phyloP scores from a whole-genome alignment of 2,888 invertebrate species.

The Epinotia brunnichana region DNA sequence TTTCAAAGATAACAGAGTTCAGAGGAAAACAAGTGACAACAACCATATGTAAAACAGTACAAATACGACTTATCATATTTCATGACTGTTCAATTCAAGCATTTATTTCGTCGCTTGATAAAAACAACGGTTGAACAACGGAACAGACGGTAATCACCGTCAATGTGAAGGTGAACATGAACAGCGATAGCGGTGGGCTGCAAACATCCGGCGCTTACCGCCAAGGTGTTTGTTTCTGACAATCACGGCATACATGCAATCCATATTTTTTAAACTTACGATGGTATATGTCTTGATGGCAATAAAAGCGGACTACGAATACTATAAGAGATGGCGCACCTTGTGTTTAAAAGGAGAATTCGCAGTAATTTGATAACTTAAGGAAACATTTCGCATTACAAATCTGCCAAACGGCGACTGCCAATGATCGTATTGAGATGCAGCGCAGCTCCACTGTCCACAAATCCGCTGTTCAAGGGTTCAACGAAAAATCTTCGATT shows the following conservation, averaged over 20 bases:
- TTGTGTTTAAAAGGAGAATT: not conserved
- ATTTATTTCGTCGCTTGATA: slow-evolving; percentile 4
- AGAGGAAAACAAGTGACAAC: slow-evolving; percentile 16
- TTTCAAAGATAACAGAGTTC: slow-evolving; percentile 22
- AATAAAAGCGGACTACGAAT: not conserved
- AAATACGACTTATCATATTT: not conserved
- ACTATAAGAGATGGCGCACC: not conserved
- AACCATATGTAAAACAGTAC: too few relatives aligned
- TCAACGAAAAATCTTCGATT: not conserved
- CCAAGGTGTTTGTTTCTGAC: slow-evolving; percentile 23
- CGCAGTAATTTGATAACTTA: not conserved
- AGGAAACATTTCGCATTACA: not conserved
- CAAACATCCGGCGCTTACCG: slow-evolving; percentile 40
- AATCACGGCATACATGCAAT: slow-evolving; percentile 17
- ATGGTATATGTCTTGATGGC: not conserved
- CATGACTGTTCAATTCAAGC: slow-evolving; percentile 1
- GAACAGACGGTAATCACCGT: slow-evolving; percentile 29
- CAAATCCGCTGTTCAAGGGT: not conserved
- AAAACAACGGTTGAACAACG: slow-evolving; percentile 16
- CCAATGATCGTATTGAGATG: not conserved
- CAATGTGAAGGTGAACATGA: slow-evolving; percentile 42
- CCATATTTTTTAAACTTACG: not conserved
- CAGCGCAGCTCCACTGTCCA: not conserved
- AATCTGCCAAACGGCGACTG: not conserved
- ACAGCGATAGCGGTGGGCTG: slow-evolving; percentile 34